Percentiles rank a stretch among this genome's conserved stretches.
phyloP scores from a whole-genome alignment of 2,113 vertebrate species.

The Neotoma lepida region DNA sequence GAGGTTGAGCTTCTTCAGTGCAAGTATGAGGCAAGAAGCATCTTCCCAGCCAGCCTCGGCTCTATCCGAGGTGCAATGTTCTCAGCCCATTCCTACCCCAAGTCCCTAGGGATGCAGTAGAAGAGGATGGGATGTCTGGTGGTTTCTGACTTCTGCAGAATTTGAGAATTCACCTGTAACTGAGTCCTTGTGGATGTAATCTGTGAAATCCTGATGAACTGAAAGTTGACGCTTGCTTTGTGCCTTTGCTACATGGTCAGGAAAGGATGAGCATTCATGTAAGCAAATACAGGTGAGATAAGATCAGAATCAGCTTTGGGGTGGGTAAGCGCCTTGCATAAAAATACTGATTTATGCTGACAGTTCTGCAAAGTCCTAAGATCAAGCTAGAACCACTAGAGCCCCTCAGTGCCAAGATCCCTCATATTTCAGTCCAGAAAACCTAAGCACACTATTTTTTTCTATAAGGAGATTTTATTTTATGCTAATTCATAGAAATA shows the following conservation, averaged over 20 bases:
- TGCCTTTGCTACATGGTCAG: background rate
- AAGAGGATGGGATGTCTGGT: background rate
- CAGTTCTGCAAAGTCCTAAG: background rate
- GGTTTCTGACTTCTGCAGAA: background rate
- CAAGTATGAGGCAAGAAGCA: background rate
- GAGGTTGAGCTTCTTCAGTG: background rate
- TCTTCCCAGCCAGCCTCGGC: fast-evolving
- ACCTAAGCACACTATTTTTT: background rate
- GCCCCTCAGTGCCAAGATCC: background rate
- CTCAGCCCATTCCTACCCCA: background rate
- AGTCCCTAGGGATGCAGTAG: background rate
- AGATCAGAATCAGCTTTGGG: background rate
- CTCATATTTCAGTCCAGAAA: background rate
- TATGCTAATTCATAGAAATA: slow-evolving; percentile 85
- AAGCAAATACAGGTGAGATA: background rate
- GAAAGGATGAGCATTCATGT: background rate
- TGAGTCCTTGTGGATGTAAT: background rate
- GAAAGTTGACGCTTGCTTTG: background rate
- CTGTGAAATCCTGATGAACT: background rate
- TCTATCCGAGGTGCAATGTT: background rate
- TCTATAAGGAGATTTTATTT: slow-evolving; percentile 89
- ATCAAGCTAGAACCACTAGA: background rate
- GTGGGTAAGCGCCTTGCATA: background rate
- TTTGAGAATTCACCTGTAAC: background rate
- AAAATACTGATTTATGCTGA: background rate